Evolutionary conservation across 2,888 invertebrate species (phyloP).

Genomic region (Clusia tigrina): DNA sequence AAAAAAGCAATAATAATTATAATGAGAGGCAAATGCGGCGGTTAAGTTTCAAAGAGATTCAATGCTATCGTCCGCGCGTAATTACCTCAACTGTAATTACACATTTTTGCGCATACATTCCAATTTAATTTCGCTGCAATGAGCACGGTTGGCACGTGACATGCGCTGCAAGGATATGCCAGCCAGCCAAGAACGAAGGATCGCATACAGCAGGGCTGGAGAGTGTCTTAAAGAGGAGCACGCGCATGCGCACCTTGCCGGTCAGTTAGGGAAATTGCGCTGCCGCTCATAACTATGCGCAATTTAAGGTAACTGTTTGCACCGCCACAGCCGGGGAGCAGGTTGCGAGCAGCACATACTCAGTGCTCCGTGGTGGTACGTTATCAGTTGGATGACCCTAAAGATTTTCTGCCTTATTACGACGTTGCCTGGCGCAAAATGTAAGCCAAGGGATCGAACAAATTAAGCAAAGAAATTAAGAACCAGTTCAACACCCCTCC

Average conservation of each 20-base stretch:
- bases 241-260: slow-evolving; percentile 1
- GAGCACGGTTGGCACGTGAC: slow-evolving; percentile 20
- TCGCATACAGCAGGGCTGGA: too few species aligned
- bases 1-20: too few species aligned
- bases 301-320: neutral
- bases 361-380: too few species aligned
- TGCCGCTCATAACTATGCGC: neutral
- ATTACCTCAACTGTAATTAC: slow-evolving; percentile 20
- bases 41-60: slow-evolving; percentile 17
- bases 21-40: slow-evolving; percentile 7
- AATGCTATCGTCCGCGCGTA: slow-evolving; percentile 8
- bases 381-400: neutral
- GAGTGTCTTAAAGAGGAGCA: neutral
- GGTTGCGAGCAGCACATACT: neutral
- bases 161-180: neutral
- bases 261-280: too few species aligned
- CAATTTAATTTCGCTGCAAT: slow-evolving; percentile 17
- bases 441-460: neutral
- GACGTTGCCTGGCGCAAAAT: neutral
- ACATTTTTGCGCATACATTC: slow-evolving; percentile 22
- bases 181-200: neutral
- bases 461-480: neutral
- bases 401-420: slow-evolving; percentile 10
- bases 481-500: neutral
- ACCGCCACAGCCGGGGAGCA: neutral